A percentile compares a stretch with the other conserved stretches of the same genome.
phyloP scores from a whole-genome alignment of 1,140 invertebrate genomes.

The Zaprionus africanus region DNA sequence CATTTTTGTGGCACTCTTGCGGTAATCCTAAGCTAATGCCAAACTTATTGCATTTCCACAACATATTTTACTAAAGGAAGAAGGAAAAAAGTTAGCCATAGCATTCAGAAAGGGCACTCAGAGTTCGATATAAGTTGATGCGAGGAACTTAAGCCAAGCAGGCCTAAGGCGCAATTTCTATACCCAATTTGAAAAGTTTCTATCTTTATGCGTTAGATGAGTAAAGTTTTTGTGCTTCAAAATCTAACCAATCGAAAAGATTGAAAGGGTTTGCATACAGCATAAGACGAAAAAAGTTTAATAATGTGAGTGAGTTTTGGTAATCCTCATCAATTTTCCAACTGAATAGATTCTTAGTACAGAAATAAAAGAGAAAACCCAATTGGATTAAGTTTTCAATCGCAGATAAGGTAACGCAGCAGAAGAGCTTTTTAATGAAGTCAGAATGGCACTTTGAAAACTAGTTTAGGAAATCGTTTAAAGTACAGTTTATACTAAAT shows the following conservation, averaged over 20 bases:
- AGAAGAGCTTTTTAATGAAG: not conserved
- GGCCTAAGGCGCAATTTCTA: not conserved
- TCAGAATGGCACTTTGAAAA: not conserved
- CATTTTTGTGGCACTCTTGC: too few species aligned
- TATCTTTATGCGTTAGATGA: conserved; percentile 21
- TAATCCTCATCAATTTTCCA: conserved; percentile 3
- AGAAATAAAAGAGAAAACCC: not conserved
- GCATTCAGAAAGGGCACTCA: too few species aligned
- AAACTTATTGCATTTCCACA: not conserved
- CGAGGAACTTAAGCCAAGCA: not conserved
- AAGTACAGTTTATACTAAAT: too few species aligned
- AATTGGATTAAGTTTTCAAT: conserved; percentile 4
- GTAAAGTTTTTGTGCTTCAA: conserved; percentile 26
- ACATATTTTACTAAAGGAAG: not conserved
- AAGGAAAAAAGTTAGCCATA: not conserved
- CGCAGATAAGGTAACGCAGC: not conserved
- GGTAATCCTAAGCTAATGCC: not conserved
- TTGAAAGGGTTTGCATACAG: not conserved
- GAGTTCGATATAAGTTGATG: not conserved
- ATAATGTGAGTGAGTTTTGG: conserved; percentile 7
- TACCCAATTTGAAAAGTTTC: conserved; percentile 1
- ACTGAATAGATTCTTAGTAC: not conserved
- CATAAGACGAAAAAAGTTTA: conserved; percentile 58
- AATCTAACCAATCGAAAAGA: conserved; percentile 3
- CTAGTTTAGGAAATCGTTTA: not conserved